Base-by-base conservation (phyloP, 2,888 invertebrate species). In the Dynastes maya region DNA sequence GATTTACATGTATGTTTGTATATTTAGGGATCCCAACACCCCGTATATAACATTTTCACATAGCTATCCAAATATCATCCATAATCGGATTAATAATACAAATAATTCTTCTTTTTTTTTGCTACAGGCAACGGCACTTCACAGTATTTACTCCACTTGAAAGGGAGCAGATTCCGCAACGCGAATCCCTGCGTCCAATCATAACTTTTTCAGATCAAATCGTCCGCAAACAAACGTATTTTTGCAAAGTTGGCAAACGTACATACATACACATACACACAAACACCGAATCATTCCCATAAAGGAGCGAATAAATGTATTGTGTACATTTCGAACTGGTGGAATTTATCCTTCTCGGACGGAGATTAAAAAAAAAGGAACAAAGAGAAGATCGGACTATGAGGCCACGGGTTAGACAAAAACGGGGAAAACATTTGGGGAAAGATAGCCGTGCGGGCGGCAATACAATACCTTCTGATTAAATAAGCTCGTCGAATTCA, bases 401-500 rank as follows among this genome's bases (percentile, higher is more conserved):
- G 40, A 55, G 53, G 64, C 5, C 67, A 51, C 79, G 64, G 67
- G 79, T 61, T 65, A 79, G 79, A 77, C 79, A 72, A 77, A 77
- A 79, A 77, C 65, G 58, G 79, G 72, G 11, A 72, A 72, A 77
- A 58, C 78, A 75, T 78, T 72, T 64, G 49, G 72, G 61, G 29
- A 75, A 78, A 82, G 84, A 83, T 83, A 83, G 83, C 55, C 55
- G 55, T 16, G 4, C 82, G 61, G 8, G 53, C 61, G 45, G 82
- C 80, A 81, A 81, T 81, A 81, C 84, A 83, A 84, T 84, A 72
- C 82, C 83, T 79, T 81, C 83, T 84, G 83, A 83, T 84, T 83
- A 84, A 84, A 88, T 88, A 88, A 88, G 86, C 87, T 86, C 87
- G 85, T 87, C 86, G 87, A 88, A 88, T 88, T 88, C 88, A 88